These are phyloP conservation scores for Dicrurus megarhynchus DNA, from an alignment of 2,113 vertebrate genomes.

Conservation along the genomic window DNA sequence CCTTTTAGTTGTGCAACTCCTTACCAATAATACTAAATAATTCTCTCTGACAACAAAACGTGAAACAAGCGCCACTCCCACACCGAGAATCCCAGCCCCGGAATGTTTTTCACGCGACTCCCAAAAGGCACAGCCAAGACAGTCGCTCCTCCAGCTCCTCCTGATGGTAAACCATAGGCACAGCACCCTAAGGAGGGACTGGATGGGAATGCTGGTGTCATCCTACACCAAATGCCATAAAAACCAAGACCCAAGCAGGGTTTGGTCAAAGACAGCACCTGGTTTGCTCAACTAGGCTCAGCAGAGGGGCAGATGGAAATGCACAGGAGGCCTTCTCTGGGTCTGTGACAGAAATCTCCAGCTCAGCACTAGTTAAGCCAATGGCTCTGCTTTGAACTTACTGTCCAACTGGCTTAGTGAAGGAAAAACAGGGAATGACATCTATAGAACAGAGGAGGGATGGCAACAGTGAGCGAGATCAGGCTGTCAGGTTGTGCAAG, in stretches of 20 bases:
- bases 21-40: neutral
- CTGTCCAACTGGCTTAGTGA: neutral
- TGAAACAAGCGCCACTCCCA: neutral
- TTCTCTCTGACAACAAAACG: neutral
- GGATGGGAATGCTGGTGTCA: neutral
- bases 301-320: neutral
- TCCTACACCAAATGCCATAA: rapidly evolving
- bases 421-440: neutral
- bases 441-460: neutral
- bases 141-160: slow-evolving; percentile 1
- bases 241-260: neutral
- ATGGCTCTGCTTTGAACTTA: neutral
- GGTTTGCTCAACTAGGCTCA: neutral
- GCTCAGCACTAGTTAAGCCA: neutral
- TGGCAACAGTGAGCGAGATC: neutral
- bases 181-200: neutral
- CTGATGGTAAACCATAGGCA: neutral
- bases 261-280: neutral
- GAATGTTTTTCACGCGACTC: neutral
- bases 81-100: neutral
- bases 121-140: neutral
- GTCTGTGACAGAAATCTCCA: neutral
- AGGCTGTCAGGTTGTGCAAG: neutral
- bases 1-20: neutral
- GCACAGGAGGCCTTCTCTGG: neutral